Evolutionary conservation across 2,113 vertebrate genomes (phyloP).

Genomic region (Alectura lathami): DNA sequence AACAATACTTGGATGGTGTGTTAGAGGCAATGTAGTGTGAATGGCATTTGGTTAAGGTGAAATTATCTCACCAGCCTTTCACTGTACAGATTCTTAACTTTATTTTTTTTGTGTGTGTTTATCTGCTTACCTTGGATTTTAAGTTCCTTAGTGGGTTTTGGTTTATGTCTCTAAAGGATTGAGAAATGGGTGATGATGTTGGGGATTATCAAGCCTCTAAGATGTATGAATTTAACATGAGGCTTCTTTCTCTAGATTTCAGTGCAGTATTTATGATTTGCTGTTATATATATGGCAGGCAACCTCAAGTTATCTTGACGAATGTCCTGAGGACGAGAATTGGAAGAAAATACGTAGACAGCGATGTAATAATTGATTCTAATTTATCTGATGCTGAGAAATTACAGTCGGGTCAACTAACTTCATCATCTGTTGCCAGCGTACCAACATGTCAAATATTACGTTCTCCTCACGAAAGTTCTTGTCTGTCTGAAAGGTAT

Average conservation of each 20-base stretch:
- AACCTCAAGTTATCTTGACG: conserved; percentile 78
- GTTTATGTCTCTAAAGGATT: background rate
- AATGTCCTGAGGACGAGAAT: conserved; percentile 77
- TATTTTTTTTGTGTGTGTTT: background rate
- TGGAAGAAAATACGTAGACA: conserved; percentile 77
- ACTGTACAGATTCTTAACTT: background rate
- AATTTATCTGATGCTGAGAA: conserved; percentile 77
- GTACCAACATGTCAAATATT: conserved; percentile 75
- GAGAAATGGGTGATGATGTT: background rate
- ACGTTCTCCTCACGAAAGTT: conserved; percentile 75
- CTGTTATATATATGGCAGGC: conserved; percentile 76
- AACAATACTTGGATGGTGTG: background rate
- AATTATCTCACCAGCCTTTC: background rate
- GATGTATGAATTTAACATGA: background rate
- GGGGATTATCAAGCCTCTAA: background rate
- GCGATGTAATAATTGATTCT: conserved; percentile 73
- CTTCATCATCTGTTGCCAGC: conserved; percentile 77
- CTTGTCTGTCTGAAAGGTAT: conserved; percentile 80
- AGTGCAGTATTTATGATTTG: conserved; percentile 69
- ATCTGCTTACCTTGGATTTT: background rate
- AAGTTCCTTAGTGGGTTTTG: background rate
- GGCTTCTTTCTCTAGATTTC: conserved; percentile 49
- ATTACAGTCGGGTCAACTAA: conserved; percentile 70
- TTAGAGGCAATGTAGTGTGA: background rate
- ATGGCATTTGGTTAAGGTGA: background rate